phyloP scores from a whole-genome alignment of 2,113 vertebrate species.

The Perca schrenkii region DNA sequence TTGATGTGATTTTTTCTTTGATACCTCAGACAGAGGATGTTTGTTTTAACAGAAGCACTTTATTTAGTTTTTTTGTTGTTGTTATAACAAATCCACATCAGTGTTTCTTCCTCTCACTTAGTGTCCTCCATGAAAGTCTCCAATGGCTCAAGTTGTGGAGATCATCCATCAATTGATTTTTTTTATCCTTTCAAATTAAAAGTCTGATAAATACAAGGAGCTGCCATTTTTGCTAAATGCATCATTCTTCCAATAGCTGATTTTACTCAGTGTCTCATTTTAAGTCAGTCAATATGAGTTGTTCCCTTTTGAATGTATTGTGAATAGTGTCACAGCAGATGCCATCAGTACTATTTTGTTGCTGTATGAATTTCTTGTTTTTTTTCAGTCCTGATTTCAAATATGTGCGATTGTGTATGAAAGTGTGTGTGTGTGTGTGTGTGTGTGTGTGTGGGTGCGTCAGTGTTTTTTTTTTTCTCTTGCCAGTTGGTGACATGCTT shows the following conservation, averaged over 20 bases:
- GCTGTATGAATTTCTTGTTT: constrained; percentile 50
- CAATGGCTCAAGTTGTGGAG: constrained; percentile 31
- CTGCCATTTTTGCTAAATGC: constrained; percentile 49
- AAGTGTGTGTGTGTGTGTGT: constrained; percentile 7
- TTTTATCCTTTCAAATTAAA: constrained; percentile 24
- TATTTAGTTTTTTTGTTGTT: constrained; percentile 83
- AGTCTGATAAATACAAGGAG: constrained; percentile 45
- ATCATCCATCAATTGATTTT: constrained; percentile 18
- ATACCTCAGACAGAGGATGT: constrained; percentile 88
- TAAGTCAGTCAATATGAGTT: constrained; percentile 68
- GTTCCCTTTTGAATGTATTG: constrained; percentile 78
- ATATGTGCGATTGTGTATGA: constrained; percentile 27
- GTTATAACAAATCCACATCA: constrained; percentile 84
- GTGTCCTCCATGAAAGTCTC: constrained; percentile 38
- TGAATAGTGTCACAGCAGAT: constrained; percentile 62
- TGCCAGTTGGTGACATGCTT: constrained; percentile 30
- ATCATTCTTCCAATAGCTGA: constrained; percentile 53
- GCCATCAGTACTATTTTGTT: constrained; percentile 57
- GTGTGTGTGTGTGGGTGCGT: neutral
- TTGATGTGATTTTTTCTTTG: constrained; percentile 83
- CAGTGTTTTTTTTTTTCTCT: constrained; percentile 19
- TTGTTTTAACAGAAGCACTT: constrained; percentile 94
- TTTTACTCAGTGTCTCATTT: constrained; percentile 46
- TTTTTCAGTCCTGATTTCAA: constrained; percentile 65
- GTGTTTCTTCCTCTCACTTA: constrained; percentile 76